Percentiles rank a stretch among this genome's conserved stretches.
Evolutionary conservation across 92 coral and sea anemone genomes (phyloP).

Genomic region (Muricea muricata): DNA sequence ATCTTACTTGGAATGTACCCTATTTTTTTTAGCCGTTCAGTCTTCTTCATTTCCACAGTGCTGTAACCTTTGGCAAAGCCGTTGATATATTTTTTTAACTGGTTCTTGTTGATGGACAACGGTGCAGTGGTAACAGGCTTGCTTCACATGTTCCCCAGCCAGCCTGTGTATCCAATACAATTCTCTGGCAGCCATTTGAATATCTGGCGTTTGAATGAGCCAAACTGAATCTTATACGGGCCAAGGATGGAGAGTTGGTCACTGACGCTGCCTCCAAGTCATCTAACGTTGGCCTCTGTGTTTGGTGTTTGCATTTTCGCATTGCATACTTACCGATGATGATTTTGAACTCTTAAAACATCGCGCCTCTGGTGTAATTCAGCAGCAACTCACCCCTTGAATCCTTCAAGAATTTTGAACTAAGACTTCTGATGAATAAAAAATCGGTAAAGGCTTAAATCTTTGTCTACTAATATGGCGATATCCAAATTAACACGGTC

Average conservation of each 20-base stretch:
- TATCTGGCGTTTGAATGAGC: not conserved
- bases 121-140: constrained; percentile 36
- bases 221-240: not conserved
- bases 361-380: constrained; percentile 20
- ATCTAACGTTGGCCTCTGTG: constrained; percentile 27
- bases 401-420: no score
- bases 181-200: constrained; percentile 16
- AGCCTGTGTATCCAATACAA: constrained; percentile 44
- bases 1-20: not conserved
- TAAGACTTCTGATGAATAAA: no score
- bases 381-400: no score
- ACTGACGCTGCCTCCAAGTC: constrained; percentile 53
- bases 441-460: no score
- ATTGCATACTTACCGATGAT: no score
- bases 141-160: constrained; percentile 42
- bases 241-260: not conserved
- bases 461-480: no score
- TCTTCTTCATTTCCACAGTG: constrained; percentile 1
- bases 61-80: not conserved
- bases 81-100: constrained; percentile 34
- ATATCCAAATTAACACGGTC: no score
- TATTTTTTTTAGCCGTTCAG: constrained; percentile 10
- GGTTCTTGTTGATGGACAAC: constrained; percentile 29
- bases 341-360: no score
- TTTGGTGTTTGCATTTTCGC: constrained; percentile 18